Evolutionary conservation across 2,113 vertebrate species (phyloP), one percentile per base, ranked within the genome.

Genomic region (Catharus bicknelli): DNA sequence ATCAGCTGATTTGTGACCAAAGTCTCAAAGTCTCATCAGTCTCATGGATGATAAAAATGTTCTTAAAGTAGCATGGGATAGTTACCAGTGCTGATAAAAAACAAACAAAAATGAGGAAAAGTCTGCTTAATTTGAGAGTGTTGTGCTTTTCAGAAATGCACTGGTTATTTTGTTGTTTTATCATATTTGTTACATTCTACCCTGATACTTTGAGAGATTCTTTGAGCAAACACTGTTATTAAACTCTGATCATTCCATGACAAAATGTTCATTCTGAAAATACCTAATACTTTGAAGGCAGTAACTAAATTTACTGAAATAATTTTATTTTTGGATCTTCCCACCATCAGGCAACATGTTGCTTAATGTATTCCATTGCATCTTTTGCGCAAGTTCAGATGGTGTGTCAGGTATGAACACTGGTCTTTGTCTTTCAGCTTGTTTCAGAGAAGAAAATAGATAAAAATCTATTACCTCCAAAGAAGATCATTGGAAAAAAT

Each of bases 401-500:
- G 19, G 12, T 53, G 32, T 77, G 42, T 90, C 11, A 21, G 14
- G 57, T 82, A 23, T 67, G 94, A 91, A 96, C 53, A 30, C 26
- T 90, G 13, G 4, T 79, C 27, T 81, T 88, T 97, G 26, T 95
- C 95, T 97, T 97, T 88, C 90, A 99, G 99, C 98, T 99, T 79
- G 97, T 98, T 32, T 97, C 97, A 32, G 98, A 99, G 88, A 99
- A 98, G 93, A 99, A 99, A 94, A 98, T 99, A 61, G 99, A 99
- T 94, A 98, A 98, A 88, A 98, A 98, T 86, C 97, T 99, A 11
- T 98, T 99, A 73, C 99, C 99, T 40, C 99, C 99, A 2, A 99
- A 99, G 97, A 99, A 99, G 97, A 99, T 99, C 25, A 98, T 99
- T 88, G 99, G 99, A 32, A 99, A 99, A 97, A 99, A 99, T 95